Conservation (phyloP, 2,797 vertebrate genomes). For the Scolopax bukidnonensis region DNA sequence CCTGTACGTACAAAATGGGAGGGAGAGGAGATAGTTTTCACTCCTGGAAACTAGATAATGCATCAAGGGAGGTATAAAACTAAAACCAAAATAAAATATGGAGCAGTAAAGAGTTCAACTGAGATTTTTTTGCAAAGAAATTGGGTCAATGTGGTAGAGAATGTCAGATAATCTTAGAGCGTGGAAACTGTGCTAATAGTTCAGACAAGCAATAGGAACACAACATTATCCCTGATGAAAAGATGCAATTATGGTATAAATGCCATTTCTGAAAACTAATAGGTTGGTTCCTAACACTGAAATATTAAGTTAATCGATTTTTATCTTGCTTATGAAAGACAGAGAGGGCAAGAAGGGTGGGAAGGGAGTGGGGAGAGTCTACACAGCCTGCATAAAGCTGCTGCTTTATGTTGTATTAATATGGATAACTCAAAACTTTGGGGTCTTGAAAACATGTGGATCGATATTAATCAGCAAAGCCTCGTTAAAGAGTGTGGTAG, state of each 20-base stretch:
- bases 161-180: background rate
- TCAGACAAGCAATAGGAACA: background rate
- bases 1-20: background rate
- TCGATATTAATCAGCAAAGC: background rate
- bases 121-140: background rate
- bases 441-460: background rate
- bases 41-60: background rate
- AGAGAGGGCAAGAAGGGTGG: background rate
- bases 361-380: background rate
- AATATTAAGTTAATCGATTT: constrained; percentile 1
- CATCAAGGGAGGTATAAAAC: background rate
- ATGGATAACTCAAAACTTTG: background rate
- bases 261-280: background rate
- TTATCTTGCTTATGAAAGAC: background rate
- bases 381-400: background rate
- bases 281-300: background rate
- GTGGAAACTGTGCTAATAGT: background rate
- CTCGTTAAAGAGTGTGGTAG: background rate
- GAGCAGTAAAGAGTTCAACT: background rate
- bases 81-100: background rate
- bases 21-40: background rate
- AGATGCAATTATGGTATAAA: background rate
- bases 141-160: background rate
- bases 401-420: background rate
- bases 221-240: background rate